Percentiles rank a stretch among this genome's conserved stretches.
Conservation (phyloP, 1,140 invertebrate species). For the Patella vulgata region DNA sequence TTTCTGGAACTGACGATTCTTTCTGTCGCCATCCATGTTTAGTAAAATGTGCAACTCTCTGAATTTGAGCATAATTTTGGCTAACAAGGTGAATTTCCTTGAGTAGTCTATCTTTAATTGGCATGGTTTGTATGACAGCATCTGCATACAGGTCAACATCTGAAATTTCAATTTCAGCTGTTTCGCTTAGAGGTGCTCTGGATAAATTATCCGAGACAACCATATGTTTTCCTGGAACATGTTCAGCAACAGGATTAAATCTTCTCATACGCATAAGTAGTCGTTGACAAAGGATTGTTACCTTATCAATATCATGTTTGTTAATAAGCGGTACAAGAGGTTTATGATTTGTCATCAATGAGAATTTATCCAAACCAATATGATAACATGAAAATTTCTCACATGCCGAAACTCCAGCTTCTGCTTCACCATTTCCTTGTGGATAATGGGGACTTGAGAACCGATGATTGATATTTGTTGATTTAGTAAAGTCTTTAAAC, state of each 20-base stretch:
- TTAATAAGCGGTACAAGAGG: slow-evolving; percentile 41
- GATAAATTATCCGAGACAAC: slow-evolving; percentile 30
- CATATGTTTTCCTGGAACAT: slow-evolving; percentile 33
- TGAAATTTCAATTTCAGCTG: too few species aligned
- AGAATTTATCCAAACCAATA: slow-evolving; percentile 50
- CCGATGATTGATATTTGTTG: not conserved
- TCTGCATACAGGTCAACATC: not conserved
- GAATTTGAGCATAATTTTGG: not conserved
- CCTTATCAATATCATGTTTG: slow-evolving; percentile 14
- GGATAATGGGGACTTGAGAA: slow-evolving; percentile 1
- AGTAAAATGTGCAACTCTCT: not conserved
- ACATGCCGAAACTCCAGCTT: slow-evolving; percentile 47
- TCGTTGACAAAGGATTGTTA: slow-evolving; percentile 27
- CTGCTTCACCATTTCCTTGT: slow-evolving; percentile 3
- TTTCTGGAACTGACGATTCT: not conserved
- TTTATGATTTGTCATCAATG: slow-evolving; percentile 55
- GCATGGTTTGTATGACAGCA: not conserved
- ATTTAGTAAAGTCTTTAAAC: slow-evolving; percentile 14
- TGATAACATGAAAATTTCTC: slow-evolving; percentile 69
- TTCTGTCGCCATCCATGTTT: slow-evolving; percentile 14
- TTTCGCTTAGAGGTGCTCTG: slow-evolving; percentile 5
- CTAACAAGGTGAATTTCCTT: not conserved
- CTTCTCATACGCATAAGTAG: slow-evolving; percentile 23
- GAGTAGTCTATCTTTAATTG: not conserved
- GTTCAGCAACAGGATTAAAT: slow-evolving; percentile 18